Percentiles rank a stretch among this genome's conserved stretches.
These are phyloP conservation scores for Resseliella maxima DNA, from an alignment of 2,888 invertebrate species.

Conservation along the genomic window DNA sequence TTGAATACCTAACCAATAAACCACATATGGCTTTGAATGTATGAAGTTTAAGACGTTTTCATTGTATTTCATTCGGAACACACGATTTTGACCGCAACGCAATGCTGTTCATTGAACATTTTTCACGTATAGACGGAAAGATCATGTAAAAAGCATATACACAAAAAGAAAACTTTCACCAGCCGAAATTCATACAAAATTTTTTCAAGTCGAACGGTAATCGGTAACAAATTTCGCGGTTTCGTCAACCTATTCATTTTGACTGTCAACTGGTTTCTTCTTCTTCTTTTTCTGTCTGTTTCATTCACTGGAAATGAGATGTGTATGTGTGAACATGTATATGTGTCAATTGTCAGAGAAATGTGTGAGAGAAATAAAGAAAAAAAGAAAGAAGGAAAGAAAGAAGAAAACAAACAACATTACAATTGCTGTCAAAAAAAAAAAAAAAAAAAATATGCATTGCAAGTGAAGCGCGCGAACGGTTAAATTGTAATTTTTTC, in stretches of 20 bases:
- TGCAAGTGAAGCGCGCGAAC: neutral
- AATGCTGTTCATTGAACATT: neutral
- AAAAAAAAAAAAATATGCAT: too few species aligned
- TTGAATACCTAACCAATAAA: constrained; percentile 39
- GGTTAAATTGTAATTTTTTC: neutral
- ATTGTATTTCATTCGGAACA: neutral
- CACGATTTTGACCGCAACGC: constrained; percentile 9
- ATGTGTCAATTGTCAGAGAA: neutral
- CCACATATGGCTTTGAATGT: neutral
- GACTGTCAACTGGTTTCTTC: neutral
- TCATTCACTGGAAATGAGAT: too few species aligned
- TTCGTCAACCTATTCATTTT: neutral
- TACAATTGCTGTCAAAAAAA: neutral
- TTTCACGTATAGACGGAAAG: neutral
- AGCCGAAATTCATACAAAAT: neutral
- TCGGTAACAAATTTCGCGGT: neutral
- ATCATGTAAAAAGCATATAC: neutral
- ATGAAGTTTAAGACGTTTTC: neutral
- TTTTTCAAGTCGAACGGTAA: neutral
- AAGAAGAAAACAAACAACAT: too few species aligned
- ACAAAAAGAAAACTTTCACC: constrained; percentile 3
- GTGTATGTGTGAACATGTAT: neutral
- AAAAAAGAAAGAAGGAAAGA: too few species aligned
- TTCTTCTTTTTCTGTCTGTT: too few species aligned
- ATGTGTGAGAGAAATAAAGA: too few species aligned